Percentiles rank a stretch among this genome's conserved stretches.
Conservation (phyloP, 2,888 invertebrate species). For the Anagyrus pseudococci region DNA sequence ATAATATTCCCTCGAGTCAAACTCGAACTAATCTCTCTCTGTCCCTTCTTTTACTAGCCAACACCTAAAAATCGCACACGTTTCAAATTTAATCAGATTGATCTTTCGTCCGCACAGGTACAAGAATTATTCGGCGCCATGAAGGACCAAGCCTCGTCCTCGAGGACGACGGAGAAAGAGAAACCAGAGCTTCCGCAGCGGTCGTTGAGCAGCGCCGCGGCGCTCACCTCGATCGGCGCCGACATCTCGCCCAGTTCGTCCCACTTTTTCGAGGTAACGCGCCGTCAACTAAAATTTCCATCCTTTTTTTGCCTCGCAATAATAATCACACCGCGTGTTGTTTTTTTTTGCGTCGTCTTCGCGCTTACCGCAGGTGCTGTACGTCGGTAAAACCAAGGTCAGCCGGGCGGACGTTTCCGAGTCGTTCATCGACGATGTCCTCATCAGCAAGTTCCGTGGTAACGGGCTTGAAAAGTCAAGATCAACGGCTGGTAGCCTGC, state of each 20-base stretch:
- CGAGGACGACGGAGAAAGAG: conserved; percentile 51
- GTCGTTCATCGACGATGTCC: conserved; percentile 88
- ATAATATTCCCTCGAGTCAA: no score
- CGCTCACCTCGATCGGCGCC: conserved; percentile 74
- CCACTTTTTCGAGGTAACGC: conserved; percentile 87
- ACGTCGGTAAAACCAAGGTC: conserved; percentile 90
- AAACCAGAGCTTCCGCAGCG: conserved; percentile 54
- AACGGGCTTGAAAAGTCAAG: conserved; percentile 77
- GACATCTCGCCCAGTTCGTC: conserved; percentile 87
- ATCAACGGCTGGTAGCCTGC: conserved; percentile 65
- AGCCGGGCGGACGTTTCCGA: conserved; percentile 75
- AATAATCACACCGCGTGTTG: no score
- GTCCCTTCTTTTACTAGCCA: no score
- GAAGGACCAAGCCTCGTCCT: conserved; percentile 58
- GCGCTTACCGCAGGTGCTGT: conserved; percentile 72
- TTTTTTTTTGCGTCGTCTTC: no score
- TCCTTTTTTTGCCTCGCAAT: no score
- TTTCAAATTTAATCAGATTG: no score
- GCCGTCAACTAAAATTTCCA: no score
- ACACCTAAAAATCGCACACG: no score
- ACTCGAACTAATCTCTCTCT: no score
- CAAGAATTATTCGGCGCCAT: conserved; percentile 58
- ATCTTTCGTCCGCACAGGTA: no score
- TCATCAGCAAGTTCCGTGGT: conserved; percentile 77
- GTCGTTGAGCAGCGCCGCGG: conserved; percentile 69